These are phyloP conservation scores for Sepiola atlantica DNA, from an alignment of 2,888 invertebrate species.

Conservation along the genomic window DNA sequence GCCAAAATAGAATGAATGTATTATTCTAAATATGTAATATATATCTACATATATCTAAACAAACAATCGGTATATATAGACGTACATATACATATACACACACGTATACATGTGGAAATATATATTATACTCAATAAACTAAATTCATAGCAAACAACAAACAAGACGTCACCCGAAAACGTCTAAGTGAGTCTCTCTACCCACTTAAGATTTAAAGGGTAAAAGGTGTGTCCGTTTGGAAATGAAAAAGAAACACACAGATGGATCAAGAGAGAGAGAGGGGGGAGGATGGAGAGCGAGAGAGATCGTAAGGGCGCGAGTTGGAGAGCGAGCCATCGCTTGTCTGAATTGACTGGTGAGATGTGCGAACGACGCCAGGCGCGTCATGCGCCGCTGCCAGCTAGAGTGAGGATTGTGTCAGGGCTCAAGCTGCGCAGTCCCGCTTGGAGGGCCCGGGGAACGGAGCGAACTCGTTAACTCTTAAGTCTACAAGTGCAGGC, in stretches of 20 bases:
- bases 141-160: not conserved
- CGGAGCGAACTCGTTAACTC: constrained; percentile 32
- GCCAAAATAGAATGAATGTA: too few relatives aligned
- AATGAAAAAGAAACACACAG: not conserved
- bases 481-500: not conserved
- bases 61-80: too few relatives aligned
- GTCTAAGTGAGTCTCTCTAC: constrained; percentile 13
- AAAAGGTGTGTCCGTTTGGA: constrained; percentile 2
- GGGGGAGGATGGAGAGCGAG: not conserved
- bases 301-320: not conserved
- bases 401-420: constrained; percentile 20
- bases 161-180: not conserved
- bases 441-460: not conserved
- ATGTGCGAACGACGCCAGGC: not conserved
- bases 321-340: not conserved
- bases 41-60: too few relatives aligned
- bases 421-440: not conserved
- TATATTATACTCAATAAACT: too few relatives aligned
- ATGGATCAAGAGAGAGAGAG: too few relatives aligned
- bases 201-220: constrained; percentile 20
- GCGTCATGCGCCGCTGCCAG: constrained; percentile 32
- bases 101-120: too few relatives aligned
- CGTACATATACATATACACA: too few relatives aligned
- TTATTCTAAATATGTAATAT: too few relatives aligned
- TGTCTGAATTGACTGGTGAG: not conserved